Conservation (phyloP, 2,797 vertebrate genomes). For the Platyrinchus mystaceus region DNA sequence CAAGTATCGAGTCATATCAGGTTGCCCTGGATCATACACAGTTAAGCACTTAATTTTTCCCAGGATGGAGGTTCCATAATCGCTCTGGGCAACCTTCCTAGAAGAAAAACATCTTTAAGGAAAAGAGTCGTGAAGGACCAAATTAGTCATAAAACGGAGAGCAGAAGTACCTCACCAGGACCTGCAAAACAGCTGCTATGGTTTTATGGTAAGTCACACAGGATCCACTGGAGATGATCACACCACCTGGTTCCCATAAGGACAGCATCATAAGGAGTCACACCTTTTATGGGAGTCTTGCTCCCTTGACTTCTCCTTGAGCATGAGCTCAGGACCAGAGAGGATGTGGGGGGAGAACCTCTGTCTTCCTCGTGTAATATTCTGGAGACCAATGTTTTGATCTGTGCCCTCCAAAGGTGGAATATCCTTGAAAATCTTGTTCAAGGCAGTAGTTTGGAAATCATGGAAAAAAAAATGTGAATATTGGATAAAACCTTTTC, state of each 20-base stretch:
- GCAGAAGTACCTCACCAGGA: neutral
- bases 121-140: neutral
- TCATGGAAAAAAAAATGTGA: neutral
- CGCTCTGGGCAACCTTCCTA: fast-evolving
- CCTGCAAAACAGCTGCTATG: neutral
- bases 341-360: neutral
- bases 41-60: neutral
- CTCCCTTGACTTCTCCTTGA: neutral
- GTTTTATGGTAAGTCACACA: neutral
- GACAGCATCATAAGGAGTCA: neutral
- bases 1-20: fast-evolving
- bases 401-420: neutral
- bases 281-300: neutral
- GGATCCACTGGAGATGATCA: neutral
- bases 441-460: neutral
- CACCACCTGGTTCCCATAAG: neutral
- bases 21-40: neutral
- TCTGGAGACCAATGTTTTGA: neutral
- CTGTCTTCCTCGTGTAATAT: neutral
- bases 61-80: neutral
- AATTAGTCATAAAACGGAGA: neutral
- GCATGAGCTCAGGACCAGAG: neutral
- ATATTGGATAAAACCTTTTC: neutral
- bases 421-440: neutral
- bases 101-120: neutral